Base-by-base conservation (phyloP, 2,888 invertebrate species). In the Athripsodes cinereus region DNA sequence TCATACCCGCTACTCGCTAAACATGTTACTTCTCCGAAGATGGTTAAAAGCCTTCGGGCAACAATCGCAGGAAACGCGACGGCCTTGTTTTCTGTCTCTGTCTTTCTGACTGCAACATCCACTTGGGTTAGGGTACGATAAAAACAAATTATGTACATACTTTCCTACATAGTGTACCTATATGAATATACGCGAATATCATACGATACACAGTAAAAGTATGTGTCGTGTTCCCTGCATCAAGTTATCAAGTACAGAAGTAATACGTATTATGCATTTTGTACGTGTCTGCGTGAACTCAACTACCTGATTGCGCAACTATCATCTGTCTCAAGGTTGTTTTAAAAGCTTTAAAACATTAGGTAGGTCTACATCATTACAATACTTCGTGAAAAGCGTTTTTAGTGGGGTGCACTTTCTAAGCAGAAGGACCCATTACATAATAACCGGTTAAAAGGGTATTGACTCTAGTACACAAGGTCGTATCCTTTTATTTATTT, bases 1-100 rank as follows among this genome's bases (percentile, higher is more conserved):
- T 26, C 3, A 26, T 26, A 26, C 5, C 10, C 26, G 26, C 26
- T 26, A 40, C 40, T 40, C 16, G 16, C 40, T 40, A 13, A 16
- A 40, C 40, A 40, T 40, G 40, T 40, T 40, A 40, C 40, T 46
- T 46, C 18, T 20, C 47, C 47, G 13, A 20, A 47, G 47, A 47
- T 47, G 47, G 47, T 21, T 19, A 40, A 21, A 21, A 22, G 55
- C 55, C 51, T 22, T 34, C 26, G 22, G 51, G 51, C 55, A 40
- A 20, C 40, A 46, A 44, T 44, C 35, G 19, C 52, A 56, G 56
- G 56, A 56, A 52, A 56, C 56, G 52, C 52, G 52, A 49, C 56
- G 56, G 56, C 56, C 56, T 56, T 56, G 56, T 52, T 34, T n/a
- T 40, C 40, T 40, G 13, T 40, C 40, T 13, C 40, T 40, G 5